Percentiles rank a stretch among this genome's conserved stretches.
These are phyloP conservation scores for Clavelina lepadiformis DNA, from an alignment of 23 tunicate species.

Conservation along the genomic window DNA sequence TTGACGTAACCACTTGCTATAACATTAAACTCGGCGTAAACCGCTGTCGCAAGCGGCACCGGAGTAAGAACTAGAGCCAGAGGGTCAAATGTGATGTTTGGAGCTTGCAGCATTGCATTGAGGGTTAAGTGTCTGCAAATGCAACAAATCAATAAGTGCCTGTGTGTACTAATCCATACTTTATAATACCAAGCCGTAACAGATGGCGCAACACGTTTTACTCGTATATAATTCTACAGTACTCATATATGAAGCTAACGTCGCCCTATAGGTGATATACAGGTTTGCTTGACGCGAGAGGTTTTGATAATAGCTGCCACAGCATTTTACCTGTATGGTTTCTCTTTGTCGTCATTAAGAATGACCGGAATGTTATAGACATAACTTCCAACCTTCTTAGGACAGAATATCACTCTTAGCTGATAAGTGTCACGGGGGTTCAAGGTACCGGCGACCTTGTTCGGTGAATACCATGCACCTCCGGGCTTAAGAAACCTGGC, in stretches of 20 bases:
- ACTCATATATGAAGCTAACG: no score
- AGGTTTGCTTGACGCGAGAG: no score
- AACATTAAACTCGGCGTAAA: constrained; percentile 79
- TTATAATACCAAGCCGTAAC: no score
- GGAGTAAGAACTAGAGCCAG: constrained; percentile 80
- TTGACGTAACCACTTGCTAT: constrained; percentile 69
- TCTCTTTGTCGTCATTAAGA: constrained; percentile 34
- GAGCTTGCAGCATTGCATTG: constrained; percentile 52
- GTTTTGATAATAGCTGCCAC: no score
- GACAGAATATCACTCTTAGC: constrained; percentile 69
- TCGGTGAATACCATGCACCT: constrained; percentile 59
- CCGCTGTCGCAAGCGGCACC: constrained; percentile 82
- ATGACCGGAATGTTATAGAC: constrained; percentile 57
- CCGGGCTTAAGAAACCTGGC: constrained; percentile 85
- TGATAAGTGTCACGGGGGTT: constrained; percentile 23
- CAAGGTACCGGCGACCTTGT: constrained; percentile 51
- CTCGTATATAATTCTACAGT: no score
- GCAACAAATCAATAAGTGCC: no score
- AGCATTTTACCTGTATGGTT: constrained; percentile 64
- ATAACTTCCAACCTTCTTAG: constrained; percentile 64
- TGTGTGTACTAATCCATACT: no score
- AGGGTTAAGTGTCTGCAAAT: constrained; percentile 40
- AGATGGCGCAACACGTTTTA: no score
- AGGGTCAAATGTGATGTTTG: constrained; percentile 69
- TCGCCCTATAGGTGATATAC: no score